Percentiles rank a stretch among this genome's conserved stretches.
phyloP scores from a whole-genome alignment of 1,140 invertebrate genomes.

The Tetramorium alpestre region DNA sequence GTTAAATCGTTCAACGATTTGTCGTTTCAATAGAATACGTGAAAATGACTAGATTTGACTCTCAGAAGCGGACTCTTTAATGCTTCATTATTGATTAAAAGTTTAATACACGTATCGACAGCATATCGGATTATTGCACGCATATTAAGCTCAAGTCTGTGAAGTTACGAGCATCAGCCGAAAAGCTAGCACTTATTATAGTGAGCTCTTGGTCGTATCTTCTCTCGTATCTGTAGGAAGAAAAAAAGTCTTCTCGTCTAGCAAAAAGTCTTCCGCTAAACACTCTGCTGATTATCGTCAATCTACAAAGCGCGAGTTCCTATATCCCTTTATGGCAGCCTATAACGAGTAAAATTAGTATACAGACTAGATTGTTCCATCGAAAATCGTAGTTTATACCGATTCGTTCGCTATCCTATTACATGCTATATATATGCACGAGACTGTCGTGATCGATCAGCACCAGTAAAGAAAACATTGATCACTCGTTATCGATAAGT shows the following conservation, averaged over 20 bases:
- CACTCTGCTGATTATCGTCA: conserved; percentile 51
- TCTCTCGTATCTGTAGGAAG: background rate
- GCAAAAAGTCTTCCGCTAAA: conserved; percentile 47
- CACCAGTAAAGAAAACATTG: conserved; percentile 67
- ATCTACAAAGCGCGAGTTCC: conserved; percentile 55
- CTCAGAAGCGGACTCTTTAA: conserved; percentile 25
- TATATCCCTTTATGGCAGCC: conserved; percentile 23
- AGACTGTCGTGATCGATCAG: conserved; percentile 43
- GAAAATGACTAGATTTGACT: conserved; percentile 53
- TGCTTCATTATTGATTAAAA: conserved; percentile 26
- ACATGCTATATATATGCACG: conserved; percentile 52
- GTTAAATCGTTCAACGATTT: conserved; percentile 42
- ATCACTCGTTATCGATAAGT: conserved; percentile 57
- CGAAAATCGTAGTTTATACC: conserved; percentile 55
- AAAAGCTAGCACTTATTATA: conserved; percentile 49
- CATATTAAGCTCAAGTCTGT: conserved; percentile 56
- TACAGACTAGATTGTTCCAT: conserved; percentile 69
- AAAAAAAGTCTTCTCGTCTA: conserved; percentile 39
- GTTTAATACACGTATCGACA: conserved; percentile 52
- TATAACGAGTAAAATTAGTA: conserved; percentile 64
- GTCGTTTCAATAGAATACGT: conserved; percentile 33
- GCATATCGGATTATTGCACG: conserved; percentile 23
- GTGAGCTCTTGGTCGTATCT: conserved; percentile 46
- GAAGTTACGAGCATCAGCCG: conserved; percentile 37
- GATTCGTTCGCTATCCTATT: conserved; percentile 54